Base-by-base conservation (phyloP, 2,888 invertebrate genomes). In the Tetranychus piercei region DNA sequence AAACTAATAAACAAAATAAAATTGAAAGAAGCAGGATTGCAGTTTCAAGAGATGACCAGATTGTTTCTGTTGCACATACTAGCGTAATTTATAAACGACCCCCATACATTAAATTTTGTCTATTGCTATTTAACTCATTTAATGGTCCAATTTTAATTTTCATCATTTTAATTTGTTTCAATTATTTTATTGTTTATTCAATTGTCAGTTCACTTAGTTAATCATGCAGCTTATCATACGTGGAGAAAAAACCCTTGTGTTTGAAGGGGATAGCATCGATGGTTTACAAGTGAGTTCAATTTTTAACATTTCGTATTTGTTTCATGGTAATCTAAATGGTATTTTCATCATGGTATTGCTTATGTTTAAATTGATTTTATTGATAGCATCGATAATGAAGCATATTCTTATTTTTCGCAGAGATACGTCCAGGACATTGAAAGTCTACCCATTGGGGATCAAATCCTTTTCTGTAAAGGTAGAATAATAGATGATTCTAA, bases 221-320 rank as follows among this genome's bases (percentile, higher is more conserved):
- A 55, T 15, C 55, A 91, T 91, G 89, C 90, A 91, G 87, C 84
- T 92, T 82, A 88, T 88, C 82, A 87, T 92, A 81, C 87, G 90
- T 82, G 90, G 90, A 81, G 88, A 88, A 81, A 85, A 87, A 79
- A 88, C 88, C 76, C 89, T 90, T 83, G 86, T 89, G 79, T 83
- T 92, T 80, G 45, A 67, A 69, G 23, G 87, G 80, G 90, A 89
- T 81, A 88, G 87, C 79, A 86, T 93, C 82, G 86, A 85, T 75
- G 86, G 88, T 80, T 86, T 92, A 80, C 91, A 90, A 88, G 91
- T 90, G 86, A 81, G 79, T 75, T 76, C 74, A 6, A 8, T 65
- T 18, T 5, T 20, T 23, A 23, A 18, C 4, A 18, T 69, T 69
- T 69, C 20, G 11, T 66, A 20, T 7, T 66, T 15, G 34, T 34